Conservation (phyloP, 2,797 vertebrate species). For the Philypnodon macrostomus region DNA sequence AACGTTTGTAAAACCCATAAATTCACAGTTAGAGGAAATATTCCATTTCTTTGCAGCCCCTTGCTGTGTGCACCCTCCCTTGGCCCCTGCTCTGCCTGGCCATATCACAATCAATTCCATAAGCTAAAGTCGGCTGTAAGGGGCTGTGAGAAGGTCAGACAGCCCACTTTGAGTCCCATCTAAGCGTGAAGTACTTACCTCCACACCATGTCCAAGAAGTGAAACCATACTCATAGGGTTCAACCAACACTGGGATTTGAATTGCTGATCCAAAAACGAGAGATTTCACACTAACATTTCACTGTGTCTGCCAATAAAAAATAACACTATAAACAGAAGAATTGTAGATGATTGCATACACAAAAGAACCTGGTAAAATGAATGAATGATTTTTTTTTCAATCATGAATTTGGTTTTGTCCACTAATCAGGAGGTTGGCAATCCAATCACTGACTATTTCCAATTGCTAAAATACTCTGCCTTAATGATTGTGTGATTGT, state of each 20-base stretch:
- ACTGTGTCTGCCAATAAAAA: no score
- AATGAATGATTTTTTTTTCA: no score
- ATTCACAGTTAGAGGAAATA: constrained; percentile 53
- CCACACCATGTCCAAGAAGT: constrained; percentile 49
- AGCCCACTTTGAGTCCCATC: constrained; percentile 57
- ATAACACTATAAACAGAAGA: no score
- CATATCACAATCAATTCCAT: constrained; percentile 65
- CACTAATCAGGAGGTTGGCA: no score
- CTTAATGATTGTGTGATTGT: no score
- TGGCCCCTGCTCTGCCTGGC: constrained; percentile 42
- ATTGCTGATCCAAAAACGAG: constrained; percentile 26
- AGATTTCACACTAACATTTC: constrained; percentile 37
- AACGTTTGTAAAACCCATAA: constrained; percentile 53
- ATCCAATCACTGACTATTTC: no score
- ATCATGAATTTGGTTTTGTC: no score
- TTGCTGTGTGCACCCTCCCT: constrained; percentile 43
- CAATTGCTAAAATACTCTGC: no score
- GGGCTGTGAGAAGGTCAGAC: constrained; percentile 61
- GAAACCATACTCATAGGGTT: constrained; percentile 29
- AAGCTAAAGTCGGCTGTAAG: constrained; percentile 57
- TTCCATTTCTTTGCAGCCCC: constrained; percentile 53
- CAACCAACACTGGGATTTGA: constrained; percentile 18
- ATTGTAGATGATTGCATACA: no score
- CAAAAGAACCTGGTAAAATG: no score
- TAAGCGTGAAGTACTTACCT: constrained; percentile 59